A percentile compares a stretch with the other conserved stretches of the same genome.
phyloP scores from a whole-genome alignment of 2,797 vertebrate species.

The Avahi laniger region DNA sequence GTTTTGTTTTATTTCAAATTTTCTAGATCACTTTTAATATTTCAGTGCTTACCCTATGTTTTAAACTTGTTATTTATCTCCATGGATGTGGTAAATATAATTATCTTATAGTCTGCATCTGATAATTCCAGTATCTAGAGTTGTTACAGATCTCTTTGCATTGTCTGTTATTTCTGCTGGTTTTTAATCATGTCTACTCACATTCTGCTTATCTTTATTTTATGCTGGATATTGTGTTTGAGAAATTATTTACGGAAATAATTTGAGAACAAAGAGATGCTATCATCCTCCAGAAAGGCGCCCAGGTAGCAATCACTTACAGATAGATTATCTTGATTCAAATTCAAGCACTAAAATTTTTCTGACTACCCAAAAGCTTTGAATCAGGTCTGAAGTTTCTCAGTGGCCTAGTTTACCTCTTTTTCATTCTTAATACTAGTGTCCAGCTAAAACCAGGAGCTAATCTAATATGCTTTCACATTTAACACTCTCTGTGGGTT shows the following conservation, averaged over 20 bases:
- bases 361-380: background rate
- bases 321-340: background rate
- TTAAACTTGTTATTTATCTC: background rate
- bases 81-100: background rate
- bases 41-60: background rate
- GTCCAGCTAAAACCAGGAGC: background rate
- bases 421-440: background rate
- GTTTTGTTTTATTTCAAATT: background rate
- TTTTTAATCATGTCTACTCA: background rate
- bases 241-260: background rate
- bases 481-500: background rate
- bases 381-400: background rate
- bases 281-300: background rate
- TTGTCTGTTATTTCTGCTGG: background rate
- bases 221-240: background rate
- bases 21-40: background rate
- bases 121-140: background rate
- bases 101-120: background rate
- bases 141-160: background rate
- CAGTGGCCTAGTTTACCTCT: background rate
- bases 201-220: background rate
- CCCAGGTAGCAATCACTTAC: background rate
- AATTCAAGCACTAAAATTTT: background rate
- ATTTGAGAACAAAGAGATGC: background rate
- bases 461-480: background rate